A percentile compares a stretch with the other conserved stretches of the same genome.
phyloP scores from a whole-genome alignment of 2,113 vertebrate species.

The Rutilus rutilus region DNA sequence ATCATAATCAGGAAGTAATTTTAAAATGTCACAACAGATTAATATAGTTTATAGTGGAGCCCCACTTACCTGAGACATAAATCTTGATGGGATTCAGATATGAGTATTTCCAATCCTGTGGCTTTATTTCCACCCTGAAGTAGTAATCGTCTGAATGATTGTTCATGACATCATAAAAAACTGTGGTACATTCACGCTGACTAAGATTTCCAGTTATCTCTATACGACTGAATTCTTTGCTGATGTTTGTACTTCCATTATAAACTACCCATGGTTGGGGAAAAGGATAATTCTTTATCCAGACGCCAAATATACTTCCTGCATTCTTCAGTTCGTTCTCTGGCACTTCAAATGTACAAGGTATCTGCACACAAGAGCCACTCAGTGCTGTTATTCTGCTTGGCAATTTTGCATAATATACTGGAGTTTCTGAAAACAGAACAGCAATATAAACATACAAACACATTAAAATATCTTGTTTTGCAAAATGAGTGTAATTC shows the following conservation, averaged over 20 bases:
- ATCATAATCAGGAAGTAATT: no score
- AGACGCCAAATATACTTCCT: accelerated
- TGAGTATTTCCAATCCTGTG: no score
- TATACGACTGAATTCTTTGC: not conserved
- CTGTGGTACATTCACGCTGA: not conserved
- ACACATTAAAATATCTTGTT: not conserved
- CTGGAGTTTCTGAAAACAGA: not conserved
- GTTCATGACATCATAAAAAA: conserved; percentile 14
- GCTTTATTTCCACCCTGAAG: not conserved
- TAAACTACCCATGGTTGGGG: not conserved
- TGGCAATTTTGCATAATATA: not conserved
- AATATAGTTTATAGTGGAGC: not conserved
- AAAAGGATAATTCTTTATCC: not conserved
- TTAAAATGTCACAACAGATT: no score
- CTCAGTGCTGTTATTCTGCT: not conserved
- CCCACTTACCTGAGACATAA: not conserved
- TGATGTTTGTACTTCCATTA: not conserved
- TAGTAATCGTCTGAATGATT: not conserved
- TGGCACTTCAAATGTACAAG: conserved; percentile 8
- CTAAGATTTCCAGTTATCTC: conserved; percentile 19
- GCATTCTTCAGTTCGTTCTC: accelerated
- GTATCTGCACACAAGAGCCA: conserved; percentile 47
- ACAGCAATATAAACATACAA: not conserved
- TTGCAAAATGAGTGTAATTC: no score
- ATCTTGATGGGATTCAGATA: not conserved